A percentile compares a stretch with the other conserved stretches of the same genome.
Evolutionary conservation across 2,797 vertebrate species (phyloP).

Genomic region (Syncerus caffer): DNA sequence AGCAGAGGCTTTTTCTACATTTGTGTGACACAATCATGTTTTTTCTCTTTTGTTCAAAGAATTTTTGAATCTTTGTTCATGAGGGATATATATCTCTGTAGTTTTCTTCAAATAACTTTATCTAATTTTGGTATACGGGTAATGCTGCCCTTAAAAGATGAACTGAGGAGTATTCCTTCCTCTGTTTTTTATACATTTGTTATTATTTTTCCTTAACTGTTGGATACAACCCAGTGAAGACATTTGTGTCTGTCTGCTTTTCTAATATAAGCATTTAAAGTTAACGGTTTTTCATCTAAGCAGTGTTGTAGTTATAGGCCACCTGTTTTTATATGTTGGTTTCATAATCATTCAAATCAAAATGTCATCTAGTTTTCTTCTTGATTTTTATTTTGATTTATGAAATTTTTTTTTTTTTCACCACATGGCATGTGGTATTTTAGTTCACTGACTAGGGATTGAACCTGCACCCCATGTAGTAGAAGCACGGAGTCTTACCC

Average conservation of each 20-base stretch:
- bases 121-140: not conserved
- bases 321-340: not conserved
- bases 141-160: not conserved
- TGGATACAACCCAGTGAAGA: not conserved
- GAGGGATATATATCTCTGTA: not conserved
- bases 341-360: not conserved
- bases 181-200: not conserved
- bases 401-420: not conserved
- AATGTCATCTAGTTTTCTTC: not conserved
- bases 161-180: not conserved
- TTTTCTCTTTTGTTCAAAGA: not conserved
- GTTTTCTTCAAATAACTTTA: not conserved
- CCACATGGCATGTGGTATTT: too few relatives aligned
- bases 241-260: not conserved
- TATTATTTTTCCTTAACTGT: not conserved
- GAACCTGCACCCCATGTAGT: too few relatives aligned
- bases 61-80: not conserved
- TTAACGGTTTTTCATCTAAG: not conserved
- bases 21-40: not conserved
- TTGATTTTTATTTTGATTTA: not conserved
- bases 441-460: too few relatives aligned
- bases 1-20: not conserved
- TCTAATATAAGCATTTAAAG: not conserved
- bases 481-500: too few relatives aligned
- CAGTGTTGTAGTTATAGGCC: not conserved